Evolutionary conservation across 2,113 vertebrate species (phyloP).

Genomic region (Leptodactylus fuscus): DNA sequence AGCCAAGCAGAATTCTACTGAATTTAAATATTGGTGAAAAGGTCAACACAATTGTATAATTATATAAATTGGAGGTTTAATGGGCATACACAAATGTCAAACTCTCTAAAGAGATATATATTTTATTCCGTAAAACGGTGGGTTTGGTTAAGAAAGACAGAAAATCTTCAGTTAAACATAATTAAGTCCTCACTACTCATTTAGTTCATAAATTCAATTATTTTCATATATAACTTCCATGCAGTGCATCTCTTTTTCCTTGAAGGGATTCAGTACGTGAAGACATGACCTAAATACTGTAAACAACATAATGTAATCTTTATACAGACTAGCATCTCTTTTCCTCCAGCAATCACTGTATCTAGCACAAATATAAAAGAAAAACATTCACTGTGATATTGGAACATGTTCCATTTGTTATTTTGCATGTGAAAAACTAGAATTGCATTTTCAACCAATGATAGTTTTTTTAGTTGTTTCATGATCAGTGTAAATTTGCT

Average conservation of each 20-base stretch:
- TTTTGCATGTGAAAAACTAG: neutral
- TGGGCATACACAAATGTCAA: slow-evolving; percentile 46
- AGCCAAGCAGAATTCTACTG: slow-evolving; percentile 19
- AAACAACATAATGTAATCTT: slow-evolving; percentile 49
- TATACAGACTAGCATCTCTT: slow-evolving; percentile 19
- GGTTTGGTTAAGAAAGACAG: neutral
- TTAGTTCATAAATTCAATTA: slow-evolving; percentile 30
- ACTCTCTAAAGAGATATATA: slow-evolving; percentile 7
- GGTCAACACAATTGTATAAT: slow-evolving; percentile 43
- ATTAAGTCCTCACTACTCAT: slow-evolving; percentile 33
- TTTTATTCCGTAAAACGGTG: neutral
- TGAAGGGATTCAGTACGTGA: slow-evolving; percentile 52
- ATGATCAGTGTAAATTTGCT: neutral
- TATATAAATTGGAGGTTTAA: slow-evolving; percentile 39
- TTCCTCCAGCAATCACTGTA: slow-evolving; percentile 1
- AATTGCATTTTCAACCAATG: neutral
- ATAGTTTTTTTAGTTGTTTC: neutral
- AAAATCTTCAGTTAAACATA: slow-evolving; percentile 21
- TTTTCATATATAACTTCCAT: slow-evolving; percentile 6
- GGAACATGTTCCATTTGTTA: neutral
- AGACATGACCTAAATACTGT: slow-evolving; percentile 51
- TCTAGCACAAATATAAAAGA: neutral
- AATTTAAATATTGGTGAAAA: slow-evolving; percentile 44
- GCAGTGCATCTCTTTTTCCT: slow-evolving; percentile 36
- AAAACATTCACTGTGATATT: neutral